A percentile compares a stretch with the other conserved stretches of the same genome.
phyloP scores from a whole-genome alignment of 1,140 invertebrate species.

The Drosophila ironensis region DNA sequence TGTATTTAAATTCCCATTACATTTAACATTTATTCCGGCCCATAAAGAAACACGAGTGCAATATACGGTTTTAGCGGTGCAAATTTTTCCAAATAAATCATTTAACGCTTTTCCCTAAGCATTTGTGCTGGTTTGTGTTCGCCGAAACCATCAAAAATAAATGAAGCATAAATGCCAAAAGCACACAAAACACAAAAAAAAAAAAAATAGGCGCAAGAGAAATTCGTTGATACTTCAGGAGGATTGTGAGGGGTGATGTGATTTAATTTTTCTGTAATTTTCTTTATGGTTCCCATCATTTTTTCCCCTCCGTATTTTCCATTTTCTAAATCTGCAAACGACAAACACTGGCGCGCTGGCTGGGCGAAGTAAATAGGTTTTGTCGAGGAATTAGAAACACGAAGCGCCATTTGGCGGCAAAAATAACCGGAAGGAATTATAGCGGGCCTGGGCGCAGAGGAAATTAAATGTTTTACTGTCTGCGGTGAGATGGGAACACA shows the following conservation, averaged over 20 bases:
- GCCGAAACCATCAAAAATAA: conserved; percentile 66
- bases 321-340: conserved; percentile 26
- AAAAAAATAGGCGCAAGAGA: background rate
- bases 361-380: conserved; percentile 54
- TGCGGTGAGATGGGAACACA: conserved; percentile 57
- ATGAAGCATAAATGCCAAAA: conserved; percentile 75
- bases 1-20: conserved; percentile 27
- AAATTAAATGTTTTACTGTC: conserved; percentile 80
- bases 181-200: conserved; percentile 24
- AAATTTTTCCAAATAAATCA: conserved; percentile 47
- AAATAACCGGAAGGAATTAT: conserved; percentile 79
- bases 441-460: conserved; percentile 47
- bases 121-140: conserved; percentile 30
- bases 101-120: conserved; percentile 40
- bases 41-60: conserved; percentile 31
- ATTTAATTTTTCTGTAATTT: conserved; percentile 65
- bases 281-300: conserved; percentile 29
- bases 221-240: background rate
- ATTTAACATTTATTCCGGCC: conserved; percentile 8
- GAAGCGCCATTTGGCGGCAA: conserved; percentile 51
- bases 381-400: conserved; percentile 69
- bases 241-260: conserved; percentile 33
- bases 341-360: conserved; percentile 4
- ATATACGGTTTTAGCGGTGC: conserved; percentile 21
- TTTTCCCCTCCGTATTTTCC: background rate